Base-by-base conservation (phyloP, 2,113 vertebrate species). In the Hyperopisus bebe region DNA sequence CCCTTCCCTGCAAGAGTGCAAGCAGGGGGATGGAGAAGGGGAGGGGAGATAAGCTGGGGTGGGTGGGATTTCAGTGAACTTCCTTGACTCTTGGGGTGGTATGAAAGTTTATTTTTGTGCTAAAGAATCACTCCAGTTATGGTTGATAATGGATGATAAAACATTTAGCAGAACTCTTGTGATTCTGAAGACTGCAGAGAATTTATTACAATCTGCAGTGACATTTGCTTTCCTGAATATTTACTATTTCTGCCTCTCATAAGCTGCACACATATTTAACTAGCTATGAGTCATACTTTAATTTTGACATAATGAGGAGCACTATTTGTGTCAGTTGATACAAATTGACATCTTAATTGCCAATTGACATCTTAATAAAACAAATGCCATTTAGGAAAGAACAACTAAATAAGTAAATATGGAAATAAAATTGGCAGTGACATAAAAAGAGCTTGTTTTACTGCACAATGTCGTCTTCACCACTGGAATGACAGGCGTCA, bases 321-420 rank as follows among this genome's bases (percentile, higher is more conserved):
- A 82, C 77, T 84, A 47, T 46, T 47, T 84, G 9, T 24, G 42
- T 84, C 82, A 84, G 44, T 84, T 84, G 82, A 46, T 44, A 84
- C 82, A 84, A 84, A 84, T 47, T 77, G 70, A 77, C 70, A 74
- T 74, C 66, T 35, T 74, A 17, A 74, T 77, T 42, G 44, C 80
- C 44, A 83, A 47, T 83, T 83, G 80, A 83, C 80, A 84, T 84
- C 82, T 47, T 84, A 84, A 46, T 84, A 24, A 84, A 39, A 44
- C 17, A 84, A 84, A 47, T 47, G 82, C 44, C 44, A 47, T 84
- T 84, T 84, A 47, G 39, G 42, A 46, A 46, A 42, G 10, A 84
- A 47, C 35, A 84, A 47, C 35, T 42, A 84, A 47, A 46, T 44
- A 83, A 47, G 44, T 83, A 47, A 47, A 84, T 46, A 44, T 46